These are phyloP conservation scores for Drosophila arizonae DNA, from an alignment of 1,140 invertebrate genomes.

Conservation along the genomic window DNA sequence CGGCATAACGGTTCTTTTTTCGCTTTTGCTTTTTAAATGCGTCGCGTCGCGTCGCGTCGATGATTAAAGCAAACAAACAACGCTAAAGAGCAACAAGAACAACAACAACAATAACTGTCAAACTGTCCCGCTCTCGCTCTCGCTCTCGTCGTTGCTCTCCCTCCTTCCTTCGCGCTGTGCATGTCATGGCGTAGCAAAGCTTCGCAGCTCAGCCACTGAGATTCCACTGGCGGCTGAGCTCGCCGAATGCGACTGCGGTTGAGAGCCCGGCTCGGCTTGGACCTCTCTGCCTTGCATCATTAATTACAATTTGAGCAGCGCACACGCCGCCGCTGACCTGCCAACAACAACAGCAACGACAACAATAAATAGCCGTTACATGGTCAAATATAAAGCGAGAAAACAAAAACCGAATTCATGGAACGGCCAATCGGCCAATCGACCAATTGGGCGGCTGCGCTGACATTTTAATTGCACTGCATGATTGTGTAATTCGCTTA, in stretches of 20 bases:
- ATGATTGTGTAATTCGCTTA: constrained; percentile 78
- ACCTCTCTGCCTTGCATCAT: constrained; percentile 77
- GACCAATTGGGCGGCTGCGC: constrained; percentile 37
- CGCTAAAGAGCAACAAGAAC: constrained; percentile 23
- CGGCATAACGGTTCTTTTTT: constrained; percentile 31
- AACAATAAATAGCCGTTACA: constrained; percentile 29
- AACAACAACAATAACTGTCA: background rate
- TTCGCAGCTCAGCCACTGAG: constrained; percentile 30
- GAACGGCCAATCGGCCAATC: background rate
- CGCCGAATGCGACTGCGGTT: constrained; percentile 32
- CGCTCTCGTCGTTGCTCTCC: background rate
- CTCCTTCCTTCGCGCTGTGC: background rate
- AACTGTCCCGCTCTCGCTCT: background rate
- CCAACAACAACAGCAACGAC: background rate
- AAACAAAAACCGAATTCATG: constrained; percentile 16
- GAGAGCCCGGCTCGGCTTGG: constrained; percentile 28
- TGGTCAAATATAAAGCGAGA: constrained; percentile 27
- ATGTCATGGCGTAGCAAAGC: constrained; percentile 11
- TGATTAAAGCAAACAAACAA: constrained; percentile 74
- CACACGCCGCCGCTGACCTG: constrained; percentile 20
- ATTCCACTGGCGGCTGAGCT: constrained; percentile 23
- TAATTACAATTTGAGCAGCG: constrained; percentile 79
- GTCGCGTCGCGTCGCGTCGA: constrained; percentile 58
- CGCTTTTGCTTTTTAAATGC: constrained; percentile 61
- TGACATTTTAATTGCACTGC: constrained; percentile 80